Percentiles rank a stretch among this genome's conserved stretches.
Evolutionary conservation across 2,888 invertebrate species (phyloP).

Genomic region (Aspidiotus rigidus): DNA sequence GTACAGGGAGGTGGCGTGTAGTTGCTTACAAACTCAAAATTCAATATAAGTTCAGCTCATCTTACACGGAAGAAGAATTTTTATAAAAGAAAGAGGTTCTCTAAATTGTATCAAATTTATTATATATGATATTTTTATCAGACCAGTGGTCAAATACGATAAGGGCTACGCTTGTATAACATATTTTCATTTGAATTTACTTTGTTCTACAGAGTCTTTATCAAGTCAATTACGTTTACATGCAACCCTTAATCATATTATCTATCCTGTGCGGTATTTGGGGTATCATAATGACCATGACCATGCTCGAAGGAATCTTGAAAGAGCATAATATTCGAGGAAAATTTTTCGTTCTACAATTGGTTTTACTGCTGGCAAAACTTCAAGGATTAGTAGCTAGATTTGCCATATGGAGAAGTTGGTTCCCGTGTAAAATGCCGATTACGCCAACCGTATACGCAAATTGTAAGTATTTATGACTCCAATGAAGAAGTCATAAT

Average conservation of each 20-base stretch:
- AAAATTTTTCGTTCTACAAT: constrained; percentile 49
- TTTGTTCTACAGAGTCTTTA: constrained; percentile 49
- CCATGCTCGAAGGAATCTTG: constrained; percentile 46
- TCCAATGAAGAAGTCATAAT: background rate
- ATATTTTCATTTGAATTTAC: no score
- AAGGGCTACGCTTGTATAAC: no score
- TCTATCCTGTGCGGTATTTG: constrained; percentile 61
- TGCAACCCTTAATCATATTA: constrained; percentile 55
- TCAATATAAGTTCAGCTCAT: no score
- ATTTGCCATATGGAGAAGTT: constrained; percentile 48
- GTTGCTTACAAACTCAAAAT: no score
- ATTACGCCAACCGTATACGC: constrained; percentile 58
- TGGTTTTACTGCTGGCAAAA: constrained; percentile 58
- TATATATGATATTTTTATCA: no score
- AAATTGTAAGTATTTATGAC: constrained; percentile 50
- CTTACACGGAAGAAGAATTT: no score
- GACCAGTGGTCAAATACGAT: no score
- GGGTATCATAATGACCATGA: constrained; percentile 57
- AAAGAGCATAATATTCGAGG: constrained; percentile 45
- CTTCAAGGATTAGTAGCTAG: constrained; percentile 55
- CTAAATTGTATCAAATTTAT: no score
- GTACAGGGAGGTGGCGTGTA: no score
- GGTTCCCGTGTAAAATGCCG: constrained; percentile 55
- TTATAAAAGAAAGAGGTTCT: no score
- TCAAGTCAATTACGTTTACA: constrained; percentile 51